Evolutionary conservation across 2,113 vertebrate species (phyloP).

Genomic region (Melanostigma gelatinosum): DNA sequence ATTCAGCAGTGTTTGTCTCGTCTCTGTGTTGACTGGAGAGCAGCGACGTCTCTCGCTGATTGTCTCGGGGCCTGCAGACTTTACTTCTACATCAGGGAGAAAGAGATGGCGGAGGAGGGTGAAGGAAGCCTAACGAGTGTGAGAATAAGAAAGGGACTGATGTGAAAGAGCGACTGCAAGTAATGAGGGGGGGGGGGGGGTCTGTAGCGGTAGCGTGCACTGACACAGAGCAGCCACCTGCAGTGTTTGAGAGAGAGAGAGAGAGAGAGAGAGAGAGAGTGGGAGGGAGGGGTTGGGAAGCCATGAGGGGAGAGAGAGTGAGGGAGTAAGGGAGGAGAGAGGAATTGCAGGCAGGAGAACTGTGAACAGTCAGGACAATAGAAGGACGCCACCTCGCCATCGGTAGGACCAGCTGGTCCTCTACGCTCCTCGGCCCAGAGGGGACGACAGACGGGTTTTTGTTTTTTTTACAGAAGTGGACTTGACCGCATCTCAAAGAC

Average conservation of each 20-base stretch:
- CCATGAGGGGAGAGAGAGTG: slow-evolving; percentile 31
- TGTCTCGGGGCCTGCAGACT: slow-evolving; percentile 48
- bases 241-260: slow-evolving; percentile 67
- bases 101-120: slow-evolving; percentile 59
- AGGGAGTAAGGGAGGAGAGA: slow-evolving; percentile 47
- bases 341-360: slow-evolving; percentile 59
- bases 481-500: neutral
- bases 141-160: neutral
- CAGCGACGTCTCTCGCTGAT: slow-evolving; percentile 33
- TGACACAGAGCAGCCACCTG: slow-evolving; percentile 74
- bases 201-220: slow-evolving; percentile 36
- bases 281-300: slow-evolving; percentile 20
- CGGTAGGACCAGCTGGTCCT: slow-evolving; percentile 31
- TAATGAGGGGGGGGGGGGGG: slow-evolving; percentile 49
- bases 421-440: slow-evolving; percentile 19
- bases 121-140: slow-evolving; percentile 39
- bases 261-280: neutral
- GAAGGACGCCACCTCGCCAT: slow-evolving; percentile 62
- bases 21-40: slow-evolving; percentile 10
- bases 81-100: slow-evolving; percentile 58
- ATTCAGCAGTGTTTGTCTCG: slow-evolving; percentile 34
- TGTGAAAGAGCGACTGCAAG: slow-evolving; percentile 5
- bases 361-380: slow-evolving; percentile 71
- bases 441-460: slow-evolving; percentile 3
- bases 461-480: slow-evolving; percentile 1